Conservation (phyloP, 2,113 vertebrate genomes). For the Chitala chitala region DNA sequence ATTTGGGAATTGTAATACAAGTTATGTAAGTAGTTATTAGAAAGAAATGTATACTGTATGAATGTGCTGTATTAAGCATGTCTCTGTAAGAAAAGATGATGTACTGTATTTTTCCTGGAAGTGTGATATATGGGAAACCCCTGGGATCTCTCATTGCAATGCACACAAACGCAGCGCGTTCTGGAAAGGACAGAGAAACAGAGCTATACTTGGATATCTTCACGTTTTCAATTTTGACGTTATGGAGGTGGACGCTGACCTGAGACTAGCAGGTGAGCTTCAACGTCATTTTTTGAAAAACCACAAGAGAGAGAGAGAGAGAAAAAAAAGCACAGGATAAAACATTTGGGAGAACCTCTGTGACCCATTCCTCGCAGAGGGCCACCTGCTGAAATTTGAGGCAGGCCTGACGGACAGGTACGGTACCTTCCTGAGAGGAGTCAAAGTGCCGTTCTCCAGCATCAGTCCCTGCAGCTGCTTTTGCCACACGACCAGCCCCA, state of each 20-base stretch:
- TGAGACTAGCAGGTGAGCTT: conserved; percentile 63
- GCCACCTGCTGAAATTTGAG: conserved; percentile 44
- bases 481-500: conserved; percentile 22
- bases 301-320: too few species aligned
- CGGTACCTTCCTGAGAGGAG: conserved; percentile 45
- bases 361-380: too few species aligned
- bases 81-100: not conserved
- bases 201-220: conserved; percentile 57
- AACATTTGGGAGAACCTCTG: too few species aligned
- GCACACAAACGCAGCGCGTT: conserved; percentile 73
- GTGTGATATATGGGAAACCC: conserved; percentile 63
- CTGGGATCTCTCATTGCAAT: conserved; percentile 71
- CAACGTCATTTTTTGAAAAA: not conserved
- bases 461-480: conserved; percentile 1
- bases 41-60: not conserved
- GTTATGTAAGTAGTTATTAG: not conserved
- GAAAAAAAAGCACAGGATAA: not conserved
- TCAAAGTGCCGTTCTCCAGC: not conserved
- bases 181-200: conserved; percentile 63
- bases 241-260: conserved; percentile 63
- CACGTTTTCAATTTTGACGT: conserved; percentile 62
- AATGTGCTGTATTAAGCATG: not conserved
- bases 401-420: conserved; percentile 48
- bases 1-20: too few species aligned
- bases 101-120: conserved; percentile 30